phyloP scores from a whole-genome alignment of 2,888 invertebrate species.

The Amblyjoppa proteus region DNA sequence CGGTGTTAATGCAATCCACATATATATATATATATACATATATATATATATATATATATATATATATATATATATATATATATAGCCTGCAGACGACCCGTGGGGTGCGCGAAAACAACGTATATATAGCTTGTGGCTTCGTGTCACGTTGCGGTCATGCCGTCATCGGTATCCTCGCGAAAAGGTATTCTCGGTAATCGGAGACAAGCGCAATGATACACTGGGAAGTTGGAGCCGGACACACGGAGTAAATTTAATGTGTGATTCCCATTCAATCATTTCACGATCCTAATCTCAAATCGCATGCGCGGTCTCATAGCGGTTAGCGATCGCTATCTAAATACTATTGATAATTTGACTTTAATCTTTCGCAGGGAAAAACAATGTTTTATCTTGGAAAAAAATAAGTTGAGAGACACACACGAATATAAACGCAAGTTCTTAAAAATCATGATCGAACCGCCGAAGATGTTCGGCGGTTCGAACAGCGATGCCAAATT shows the following conservation, averaged over 20 bases:
- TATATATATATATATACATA: too few species aligned
- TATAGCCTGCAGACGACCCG: too few species aligned
- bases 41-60: too few species aligned
- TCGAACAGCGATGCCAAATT: too few species aligned
- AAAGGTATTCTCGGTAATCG: conserved; percentile 62
- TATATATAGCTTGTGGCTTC: conserved; percentile 9
- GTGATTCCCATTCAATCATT: conserved; percentile 32
- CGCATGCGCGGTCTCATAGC: background rate
- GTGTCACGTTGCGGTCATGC: conserved; percentile 39
- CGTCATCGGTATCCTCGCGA: conserved; percentile 57
- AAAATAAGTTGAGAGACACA: background rate
- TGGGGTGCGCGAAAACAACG: background rate
- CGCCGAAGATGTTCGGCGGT: too few species aligned
- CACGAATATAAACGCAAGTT: background rate
- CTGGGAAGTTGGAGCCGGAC: conserved; percentile 63
- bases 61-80: too few species aligned
- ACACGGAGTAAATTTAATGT: background rate
- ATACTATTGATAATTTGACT: background rate
- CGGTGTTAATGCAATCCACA: too few species aligned
- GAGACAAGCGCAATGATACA: conserved; percentile 49
- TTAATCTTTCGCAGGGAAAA: background rate
- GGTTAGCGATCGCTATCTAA: background rate
- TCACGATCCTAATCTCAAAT: conserved; percentile 5
- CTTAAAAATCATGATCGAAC: background rate
- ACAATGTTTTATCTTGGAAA: background rate